Conservation (phyloP, 2,888 invertebrate genomes). For the Acanthosoma haemorrhoidale region DNA sequence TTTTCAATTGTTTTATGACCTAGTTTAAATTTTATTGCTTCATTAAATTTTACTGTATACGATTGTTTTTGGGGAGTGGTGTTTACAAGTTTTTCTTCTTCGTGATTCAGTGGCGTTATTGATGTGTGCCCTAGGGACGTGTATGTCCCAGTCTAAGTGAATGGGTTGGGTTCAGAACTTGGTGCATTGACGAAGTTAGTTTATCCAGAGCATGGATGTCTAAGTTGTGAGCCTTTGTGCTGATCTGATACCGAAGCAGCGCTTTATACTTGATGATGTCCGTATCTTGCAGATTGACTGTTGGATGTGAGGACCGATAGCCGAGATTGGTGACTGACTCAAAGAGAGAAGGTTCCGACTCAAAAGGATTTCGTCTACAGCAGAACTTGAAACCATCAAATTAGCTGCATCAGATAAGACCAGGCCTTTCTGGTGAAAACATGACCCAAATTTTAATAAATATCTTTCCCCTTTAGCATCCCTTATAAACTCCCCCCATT, state of each 20-base stretch:
- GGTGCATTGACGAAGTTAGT: constrained; percentile 1
- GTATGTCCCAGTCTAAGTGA: not conserved
- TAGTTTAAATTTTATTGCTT: no score
- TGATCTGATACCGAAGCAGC: no score
- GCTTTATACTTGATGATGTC: no score
- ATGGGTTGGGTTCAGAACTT: not conserved
- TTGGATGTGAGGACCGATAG: not conserved
- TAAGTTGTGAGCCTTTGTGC: not conserved
- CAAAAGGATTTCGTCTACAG: constrained; percentile 12
- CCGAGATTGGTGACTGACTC: not conserved
- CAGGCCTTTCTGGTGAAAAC: not conserved
- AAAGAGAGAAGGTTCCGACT: not conserved
- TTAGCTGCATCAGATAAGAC: not conserved
- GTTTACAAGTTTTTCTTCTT: no score
- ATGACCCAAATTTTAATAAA: not conserved
- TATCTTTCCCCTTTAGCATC: not conserved
- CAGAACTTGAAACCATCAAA: constrained; percentile 7
- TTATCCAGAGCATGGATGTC: not conserved
- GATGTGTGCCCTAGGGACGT: no score
- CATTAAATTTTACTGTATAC: no score
- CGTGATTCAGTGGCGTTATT: no score
- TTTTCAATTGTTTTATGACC: no score
- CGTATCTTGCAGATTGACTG: not conserved
- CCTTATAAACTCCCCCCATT: no score
- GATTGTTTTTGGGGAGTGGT: no score